A percentile compares a stretch with the other conserved stretches of the same genome.
Evolutionary conservation across 2,797 vertebrate genomes (phyloP).

Genomic region (Periophthalmus magnuspinnatus): DNA sequence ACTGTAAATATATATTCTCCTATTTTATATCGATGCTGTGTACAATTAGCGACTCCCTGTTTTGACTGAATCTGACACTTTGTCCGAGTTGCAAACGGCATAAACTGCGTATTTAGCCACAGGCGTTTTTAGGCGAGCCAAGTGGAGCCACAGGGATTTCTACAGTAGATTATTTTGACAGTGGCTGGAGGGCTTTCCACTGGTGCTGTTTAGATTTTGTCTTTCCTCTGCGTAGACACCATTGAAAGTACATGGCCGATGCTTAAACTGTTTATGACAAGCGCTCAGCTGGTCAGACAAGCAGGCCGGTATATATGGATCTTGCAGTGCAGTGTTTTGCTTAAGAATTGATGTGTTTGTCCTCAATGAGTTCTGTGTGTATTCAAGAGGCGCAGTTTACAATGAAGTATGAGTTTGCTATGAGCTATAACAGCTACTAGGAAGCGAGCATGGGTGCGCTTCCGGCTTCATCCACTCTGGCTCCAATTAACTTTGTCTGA

Average conservation of each 20-base stretch:
- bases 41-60: slow-evolving; percentile 25
- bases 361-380: slow-evolving; percentile 35
- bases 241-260: slow-evolving; percentile 15
- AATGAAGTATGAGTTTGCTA: slow-evolving; percentile 35
- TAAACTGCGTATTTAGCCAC: slow-evolving; percentile 43
- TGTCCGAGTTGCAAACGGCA: slow-evolving; percentile 47
- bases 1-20: slow-evolving; percentile 40
- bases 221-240: slow-evolving; percentile 35
- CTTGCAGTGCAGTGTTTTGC: slow-evolving; percentile 25
- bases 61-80: slow-evolving; percentile 22
- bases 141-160: slow-evolving; percentile 54
- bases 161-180: slow-evolving; percentile 70
- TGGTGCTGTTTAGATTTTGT: slow-evolving; percentile 56
- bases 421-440: not conserved
- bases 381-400: slow-evolving; percentile 23
- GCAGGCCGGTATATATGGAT: not conserved
- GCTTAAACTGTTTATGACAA: slow-evolving; percentile 11
- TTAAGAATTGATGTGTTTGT: slow-evolving; percentile 34
- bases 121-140: slow-evolving; percentile 42
- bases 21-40: slow-evolving; percentile 20
- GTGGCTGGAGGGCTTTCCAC: slow-evolving; percentile 65
- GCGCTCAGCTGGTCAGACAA: not conserved
- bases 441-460: too few relatives aligned
- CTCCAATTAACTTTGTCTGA: too few relatives aligned
- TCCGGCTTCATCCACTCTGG: too few relatives aligned